Percentiles rank a stretch among this genome's conserved stretches.
These are phyloP conservation scores for Oreotrochilus melanogaster DNA, from an alignment of 2,113 vertebrate genomes.

Conservation along the genomic window DNA sequence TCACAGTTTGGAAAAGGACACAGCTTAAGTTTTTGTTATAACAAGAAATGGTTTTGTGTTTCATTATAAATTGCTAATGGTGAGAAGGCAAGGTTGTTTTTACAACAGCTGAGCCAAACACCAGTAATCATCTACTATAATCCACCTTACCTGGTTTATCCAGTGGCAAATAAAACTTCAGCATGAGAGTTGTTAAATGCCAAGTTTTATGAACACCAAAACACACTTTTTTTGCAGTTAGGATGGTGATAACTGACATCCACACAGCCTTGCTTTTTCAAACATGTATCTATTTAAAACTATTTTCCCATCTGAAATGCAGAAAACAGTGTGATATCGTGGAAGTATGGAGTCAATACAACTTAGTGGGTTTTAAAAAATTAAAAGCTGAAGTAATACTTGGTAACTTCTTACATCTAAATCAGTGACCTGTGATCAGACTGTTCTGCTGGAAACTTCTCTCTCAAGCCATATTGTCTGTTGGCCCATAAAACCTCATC, in stretches of 20 bases:
- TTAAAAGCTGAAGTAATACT: not conserved
- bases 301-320: not conserved
- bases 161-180: not conserved
- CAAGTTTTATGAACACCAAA: not conserved
- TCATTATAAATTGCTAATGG: not conserved
- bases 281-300: not conserved
- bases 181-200: rapidly evolving
- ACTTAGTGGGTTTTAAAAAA: not conserved
- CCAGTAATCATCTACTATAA: not conserved
- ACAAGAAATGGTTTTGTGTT: not conserved
- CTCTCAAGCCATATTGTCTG: not conserved
- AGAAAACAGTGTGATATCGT: not conserved
- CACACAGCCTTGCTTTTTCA: not conserved
- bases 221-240: not conserved
- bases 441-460: not conserved
- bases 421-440: not conserved
- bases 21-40: not conserved
- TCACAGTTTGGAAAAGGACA: not conserved
- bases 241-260: not conserved
- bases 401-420: not conserved
- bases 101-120: not conserved
- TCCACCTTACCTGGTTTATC: not conserved
- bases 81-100: not conserved
- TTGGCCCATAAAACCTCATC: not conserved
- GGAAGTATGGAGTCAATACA: not conserved